These are phyloP conservation scores for Pangasius sanitwongsei DNA, from an alignment of 2,797 vertebrate species.

Conservation along the genomic window DNA sequence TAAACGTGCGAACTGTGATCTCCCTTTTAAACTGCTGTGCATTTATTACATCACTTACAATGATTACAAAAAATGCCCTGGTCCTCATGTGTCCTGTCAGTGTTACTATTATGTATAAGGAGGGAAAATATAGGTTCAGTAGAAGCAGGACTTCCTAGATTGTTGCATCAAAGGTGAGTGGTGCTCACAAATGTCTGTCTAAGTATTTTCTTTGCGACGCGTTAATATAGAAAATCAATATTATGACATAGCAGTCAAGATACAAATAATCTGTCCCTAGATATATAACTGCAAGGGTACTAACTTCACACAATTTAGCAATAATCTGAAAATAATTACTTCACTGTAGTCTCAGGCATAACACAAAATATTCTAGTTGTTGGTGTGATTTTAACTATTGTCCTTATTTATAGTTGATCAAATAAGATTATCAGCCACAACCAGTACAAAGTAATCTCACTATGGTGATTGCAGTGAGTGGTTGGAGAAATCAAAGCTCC, in stretches of 20 bases:
- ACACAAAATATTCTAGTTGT: neutral
- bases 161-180: neutral
- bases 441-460: slow-evolving; percentile 9
- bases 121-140: neutral
- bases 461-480: slow-evolving; percentile 33
- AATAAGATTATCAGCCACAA: neutral
- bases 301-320: neutral
- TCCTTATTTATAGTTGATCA: neutral
- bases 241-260: neutral
- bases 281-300: neutral
- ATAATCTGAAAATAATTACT: neutral
- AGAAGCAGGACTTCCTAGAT: neutral
- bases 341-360: neutral
- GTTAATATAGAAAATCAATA: neutral
- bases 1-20: slow-evolving; percentile 1
- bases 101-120: neutral
- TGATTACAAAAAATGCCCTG: neutral
- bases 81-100: neutral
- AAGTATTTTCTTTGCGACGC: neutral
- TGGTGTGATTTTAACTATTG: neutral
- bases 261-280: neutral
- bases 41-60: neutral
- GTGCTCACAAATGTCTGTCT: neutral
- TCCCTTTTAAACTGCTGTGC: neutral
- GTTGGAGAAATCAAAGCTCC: slow-evolving; percentile 23